Conservation (phyloP, 1,140 invertebrate genomes). For the Sitobion miscanthi region DNA sequence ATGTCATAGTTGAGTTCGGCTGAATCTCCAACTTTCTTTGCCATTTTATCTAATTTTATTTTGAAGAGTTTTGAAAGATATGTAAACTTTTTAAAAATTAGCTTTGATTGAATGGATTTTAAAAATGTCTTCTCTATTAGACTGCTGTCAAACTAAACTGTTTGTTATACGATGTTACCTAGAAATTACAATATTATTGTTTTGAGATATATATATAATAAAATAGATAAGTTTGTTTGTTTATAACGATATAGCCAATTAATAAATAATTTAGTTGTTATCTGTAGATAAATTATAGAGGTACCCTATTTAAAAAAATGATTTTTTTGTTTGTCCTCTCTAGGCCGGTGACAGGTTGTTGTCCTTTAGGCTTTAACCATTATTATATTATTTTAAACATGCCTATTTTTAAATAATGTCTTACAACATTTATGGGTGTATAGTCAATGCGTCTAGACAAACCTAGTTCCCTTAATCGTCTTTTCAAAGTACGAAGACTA, state of each 20-base stretch:
- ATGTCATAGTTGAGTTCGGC: constrained; percentile 41
- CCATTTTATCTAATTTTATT: background rate
- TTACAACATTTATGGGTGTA: too few species aligned
- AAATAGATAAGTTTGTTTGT: background rate
- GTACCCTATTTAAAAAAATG: too few species aligned
- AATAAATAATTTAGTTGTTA: background rate
- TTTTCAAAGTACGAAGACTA: too few species aligned
- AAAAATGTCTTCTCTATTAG: background rate
- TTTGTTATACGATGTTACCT: background rate
- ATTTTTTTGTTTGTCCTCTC: too few species aligned
- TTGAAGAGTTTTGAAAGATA: background rate
- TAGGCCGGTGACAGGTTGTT: too few species aligned
- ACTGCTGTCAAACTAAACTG: background rate
- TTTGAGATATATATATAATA: background rate
- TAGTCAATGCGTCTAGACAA: too few species aligned
- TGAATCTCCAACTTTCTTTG: background rate
- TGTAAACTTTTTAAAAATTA: background rate
- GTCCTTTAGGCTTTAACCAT: too few species aligned
- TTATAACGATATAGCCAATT: background rate
- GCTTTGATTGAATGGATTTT: background rate
- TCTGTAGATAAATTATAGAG: too few species aligned
- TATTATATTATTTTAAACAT: too few species aligned
- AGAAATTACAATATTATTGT: background rate
- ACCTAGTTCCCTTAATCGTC: too few species aligned
- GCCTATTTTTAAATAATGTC: too few species aligned